Percentiles rank a stretch among this genome's conserved stretches.
Conservation (phyloP, 2,797 vertebrate species). For the Falco peregrinus region DNA sequence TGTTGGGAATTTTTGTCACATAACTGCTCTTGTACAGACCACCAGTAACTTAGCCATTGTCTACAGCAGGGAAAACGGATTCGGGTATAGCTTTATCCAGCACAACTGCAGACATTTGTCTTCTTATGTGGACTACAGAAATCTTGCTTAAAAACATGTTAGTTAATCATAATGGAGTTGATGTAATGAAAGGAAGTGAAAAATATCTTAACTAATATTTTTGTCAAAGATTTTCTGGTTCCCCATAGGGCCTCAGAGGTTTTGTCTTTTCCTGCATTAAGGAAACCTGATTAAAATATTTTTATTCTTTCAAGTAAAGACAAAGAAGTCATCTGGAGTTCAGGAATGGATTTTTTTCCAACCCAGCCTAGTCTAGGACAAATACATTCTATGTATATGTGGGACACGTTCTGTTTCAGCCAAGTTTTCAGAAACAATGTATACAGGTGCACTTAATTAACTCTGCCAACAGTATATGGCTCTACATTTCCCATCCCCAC, state of each 20-base stretch:
- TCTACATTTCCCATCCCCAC: not conserved
- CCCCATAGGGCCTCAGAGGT: rapidly evolving
- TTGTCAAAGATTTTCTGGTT: not conserved
- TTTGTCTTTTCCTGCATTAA: not conserved
- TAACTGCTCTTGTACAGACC: not conserved
- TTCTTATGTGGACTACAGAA: not conserved
- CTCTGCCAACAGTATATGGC: not conserved
- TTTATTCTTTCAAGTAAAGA: not conserved
- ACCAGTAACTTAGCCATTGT: not conserved
- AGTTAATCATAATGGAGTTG: not conserved
- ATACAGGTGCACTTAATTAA: not conserved
- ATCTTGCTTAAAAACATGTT: not conserved
- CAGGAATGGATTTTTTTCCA: not conserved
- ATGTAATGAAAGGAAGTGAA: not conserved
- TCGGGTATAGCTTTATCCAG: not conserved
- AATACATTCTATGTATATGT: rapidly evolving
- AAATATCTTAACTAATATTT: not conserved
- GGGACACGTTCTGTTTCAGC: not conserved
- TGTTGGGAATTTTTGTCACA: not conserved
- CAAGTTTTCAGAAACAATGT: not conserved
- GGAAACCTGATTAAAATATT: not conserved
- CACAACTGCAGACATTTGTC: not conserved
- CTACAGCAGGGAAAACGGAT: not conserved
- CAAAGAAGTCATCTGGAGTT: not conserved
- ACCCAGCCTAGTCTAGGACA: not conserved